A percentile compares a stretch with the other conserved stretches of the same genome.
These are phyloP conservation scores for Boloria selene DNA, from an alignment of 2,888 invertebrate species.

Conservation along the genomic window DNA sequence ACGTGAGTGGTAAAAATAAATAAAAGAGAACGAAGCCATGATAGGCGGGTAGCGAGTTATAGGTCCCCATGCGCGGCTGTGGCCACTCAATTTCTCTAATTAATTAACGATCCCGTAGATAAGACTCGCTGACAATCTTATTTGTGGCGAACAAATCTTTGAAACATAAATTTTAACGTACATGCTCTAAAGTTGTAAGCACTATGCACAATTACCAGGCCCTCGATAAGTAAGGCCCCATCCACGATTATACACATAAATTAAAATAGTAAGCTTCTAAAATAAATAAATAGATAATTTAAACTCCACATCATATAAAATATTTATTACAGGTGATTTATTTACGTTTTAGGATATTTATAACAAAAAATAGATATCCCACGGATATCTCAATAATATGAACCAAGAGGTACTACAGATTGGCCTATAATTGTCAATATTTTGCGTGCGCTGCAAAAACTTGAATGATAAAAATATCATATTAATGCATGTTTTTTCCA, in stretches of 20 bases:
- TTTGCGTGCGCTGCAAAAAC: too few species aligned
- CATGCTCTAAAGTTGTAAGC: constrained; percentile 79
- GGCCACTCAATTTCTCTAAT: constrained; percentile 82
- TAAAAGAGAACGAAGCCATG: constrained; percentile 76
- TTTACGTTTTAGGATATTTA: too few species aligned
- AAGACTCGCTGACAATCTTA: constrained; percentile 81
- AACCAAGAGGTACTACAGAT: too few species aligned
- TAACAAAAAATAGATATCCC: too few species aligned
- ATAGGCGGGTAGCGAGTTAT: constrained; percentile 81
- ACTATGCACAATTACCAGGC: constrained; percentile 69
- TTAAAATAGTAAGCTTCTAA: constrained; percentile 39
- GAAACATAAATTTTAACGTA: constrained; percentile 79
- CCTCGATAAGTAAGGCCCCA: constrained; percentile 54
- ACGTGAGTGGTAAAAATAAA: constrained; percentile 81
- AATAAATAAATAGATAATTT: neutral
- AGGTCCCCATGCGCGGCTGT: constrained; percentile 76
- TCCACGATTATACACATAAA: constrained; percentile 36
- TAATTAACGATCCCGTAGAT: constrained; percentile 82
- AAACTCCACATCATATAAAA: neutral
- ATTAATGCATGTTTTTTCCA: too few species aligned
- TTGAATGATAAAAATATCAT: too few species aligned
- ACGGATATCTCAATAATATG: too few species aligned
- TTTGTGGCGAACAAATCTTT: constrained; percentile 82
- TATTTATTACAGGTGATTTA: too few species aligned
- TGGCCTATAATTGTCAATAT: too few species aligned